These are phyloP conservation scores for Muscicapa comitata DNA, from an alignment of 2,797 vertebrate species.

Conservation along the genomic window DNA sequence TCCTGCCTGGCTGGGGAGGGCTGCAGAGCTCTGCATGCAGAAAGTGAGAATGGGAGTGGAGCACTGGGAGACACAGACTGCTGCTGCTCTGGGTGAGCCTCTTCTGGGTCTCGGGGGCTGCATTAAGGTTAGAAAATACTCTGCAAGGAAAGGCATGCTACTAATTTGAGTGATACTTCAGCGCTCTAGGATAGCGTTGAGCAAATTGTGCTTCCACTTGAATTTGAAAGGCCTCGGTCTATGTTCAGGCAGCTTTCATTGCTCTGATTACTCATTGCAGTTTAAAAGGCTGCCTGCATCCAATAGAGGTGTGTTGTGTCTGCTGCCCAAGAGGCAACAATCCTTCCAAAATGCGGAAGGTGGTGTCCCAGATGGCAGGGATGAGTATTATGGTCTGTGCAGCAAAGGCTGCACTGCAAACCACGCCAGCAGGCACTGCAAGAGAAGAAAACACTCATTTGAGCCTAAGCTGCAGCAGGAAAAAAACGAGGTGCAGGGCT, in stretches of 20 bases:
- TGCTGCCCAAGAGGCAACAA: background rate
- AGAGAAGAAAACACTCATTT: background rate
- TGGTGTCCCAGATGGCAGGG: background rate
- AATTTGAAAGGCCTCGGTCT: background rate
- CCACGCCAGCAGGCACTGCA: background rate
- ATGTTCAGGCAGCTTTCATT: background rate
- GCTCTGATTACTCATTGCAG: background rate
- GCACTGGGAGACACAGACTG: background rate
- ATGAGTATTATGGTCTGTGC: too few species aligned
- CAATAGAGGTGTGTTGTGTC: too few species aligned
- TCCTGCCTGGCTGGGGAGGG: background rate
- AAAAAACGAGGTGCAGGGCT: background rate
- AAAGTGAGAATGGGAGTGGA: fast-evolving
- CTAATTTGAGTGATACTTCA: background rate
- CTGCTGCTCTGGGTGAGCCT: background rate
- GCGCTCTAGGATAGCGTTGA: fast-evolving
- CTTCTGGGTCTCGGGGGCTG: background rate
- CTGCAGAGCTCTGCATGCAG: background rate
- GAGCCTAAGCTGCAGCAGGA: background rate
- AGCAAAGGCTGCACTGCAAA: background rate
- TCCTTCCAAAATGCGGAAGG: fast-evolving
- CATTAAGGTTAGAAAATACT: background rate
- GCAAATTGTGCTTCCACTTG: background rate
- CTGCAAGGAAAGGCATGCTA: background rate
- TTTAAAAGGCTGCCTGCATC: background rate